Conservation (phyloP, 2,888 invertebrate genomes). For the Agonopterix subpropinquella region DNA sequence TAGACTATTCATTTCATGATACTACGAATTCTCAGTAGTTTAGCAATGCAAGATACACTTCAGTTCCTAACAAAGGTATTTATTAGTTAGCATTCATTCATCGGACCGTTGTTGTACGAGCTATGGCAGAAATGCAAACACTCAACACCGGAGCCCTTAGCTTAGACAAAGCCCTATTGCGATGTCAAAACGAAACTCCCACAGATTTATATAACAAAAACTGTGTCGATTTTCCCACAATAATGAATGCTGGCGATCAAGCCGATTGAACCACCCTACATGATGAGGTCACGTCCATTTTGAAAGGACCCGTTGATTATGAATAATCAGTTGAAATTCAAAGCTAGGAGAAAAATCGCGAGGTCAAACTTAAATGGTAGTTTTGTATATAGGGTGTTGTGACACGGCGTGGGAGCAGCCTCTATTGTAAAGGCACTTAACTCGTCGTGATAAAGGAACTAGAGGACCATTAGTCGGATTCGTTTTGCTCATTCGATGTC, state of each 20-base stretch:
- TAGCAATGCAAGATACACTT: neutral
- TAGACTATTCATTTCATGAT: no score
- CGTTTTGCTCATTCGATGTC: conserved; percentile 69
- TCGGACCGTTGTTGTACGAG: no score
- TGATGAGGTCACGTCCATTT: conserved; percentile 45
- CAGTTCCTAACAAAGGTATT: conserved; percentile 5
- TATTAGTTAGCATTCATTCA: neutral
- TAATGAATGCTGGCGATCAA: conserved; percentile 58
- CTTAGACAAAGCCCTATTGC: conserved; percentile 34
- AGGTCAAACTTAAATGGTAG: conserved; percentile 17
- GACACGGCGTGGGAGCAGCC: conserved; percentile 71
- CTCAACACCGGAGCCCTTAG: conserved; percentile 3
- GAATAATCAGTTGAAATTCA: conserved; percentile 1
- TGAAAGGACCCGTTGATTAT: conserved; percentile 26
- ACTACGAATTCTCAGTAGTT: conserved; percentile 4
- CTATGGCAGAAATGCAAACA: conserved; percentile 7
- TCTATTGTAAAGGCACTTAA: conserved; percentile 70
- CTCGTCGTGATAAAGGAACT: conserved; percentile 66
- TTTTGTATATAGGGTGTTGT: conserved; percentile 46
- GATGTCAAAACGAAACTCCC: conserved; percentile 66
- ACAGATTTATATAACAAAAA: conserved; percentile 64
- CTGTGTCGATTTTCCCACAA: conserved; percentile 69
- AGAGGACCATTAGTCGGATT: conserved; percentile 68
- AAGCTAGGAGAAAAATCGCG: conserved; percentile 11
- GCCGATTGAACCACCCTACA: conserved; percentile 53